Evolutionary conservation across 2,888 invertebrate genomes (phyloP), one percentile per base, ranked within the genome.

Genomic region (Theretra japonica): DNA sequence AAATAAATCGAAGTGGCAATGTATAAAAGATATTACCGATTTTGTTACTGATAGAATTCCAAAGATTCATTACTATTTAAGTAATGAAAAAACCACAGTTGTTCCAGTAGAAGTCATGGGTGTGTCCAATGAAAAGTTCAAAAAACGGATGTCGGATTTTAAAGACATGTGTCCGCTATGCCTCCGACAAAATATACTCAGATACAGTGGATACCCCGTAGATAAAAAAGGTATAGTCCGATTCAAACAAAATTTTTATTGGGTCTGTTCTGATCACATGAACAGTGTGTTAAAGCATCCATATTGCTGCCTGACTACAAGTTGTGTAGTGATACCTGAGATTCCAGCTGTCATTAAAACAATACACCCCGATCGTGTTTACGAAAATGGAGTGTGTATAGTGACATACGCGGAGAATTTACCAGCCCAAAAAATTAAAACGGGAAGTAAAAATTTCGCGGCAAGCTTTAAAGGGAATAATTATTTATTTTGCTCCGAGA

Each of bases 101-200:
- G 94, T 96, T 33, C 86, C 91, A 0, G 84, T 95, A 19, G 86
- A 89, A 23, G 90, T 93, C 68, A 92, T 96, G 92, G 92, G 94
- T 79, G 91, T 96, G 57, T 95, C 95, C 0, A 95, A 95, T 68
- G 86, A 93, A 75, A 94, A 94, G 76, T 95, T 96, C 76, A 73
- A 91, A 72, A 82, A 89, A 65, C 90, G 93, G 73, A 93, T 95
- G 84, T 95, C 95, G 50, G 71, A 75, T 2, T 95, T 90, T 75
- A 94, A 94, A 81, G 91, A 94, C 72, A 92, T 95, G 79, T 96
- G 96, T 79, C 96, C 96, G 0, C 81, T 94, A 56, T 96, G 96
- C 82, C 84, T 95, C n/a, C 86, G 86, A 41, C 82, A 82, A 53
- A 87, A 90, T 76, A 77, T 84, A 73, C 78, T 89, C 11, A 87